phyloP scores from a whole-genome alignment of 1,140 invertebrate species.

The Stegodyphus mimosarum region DNA sequence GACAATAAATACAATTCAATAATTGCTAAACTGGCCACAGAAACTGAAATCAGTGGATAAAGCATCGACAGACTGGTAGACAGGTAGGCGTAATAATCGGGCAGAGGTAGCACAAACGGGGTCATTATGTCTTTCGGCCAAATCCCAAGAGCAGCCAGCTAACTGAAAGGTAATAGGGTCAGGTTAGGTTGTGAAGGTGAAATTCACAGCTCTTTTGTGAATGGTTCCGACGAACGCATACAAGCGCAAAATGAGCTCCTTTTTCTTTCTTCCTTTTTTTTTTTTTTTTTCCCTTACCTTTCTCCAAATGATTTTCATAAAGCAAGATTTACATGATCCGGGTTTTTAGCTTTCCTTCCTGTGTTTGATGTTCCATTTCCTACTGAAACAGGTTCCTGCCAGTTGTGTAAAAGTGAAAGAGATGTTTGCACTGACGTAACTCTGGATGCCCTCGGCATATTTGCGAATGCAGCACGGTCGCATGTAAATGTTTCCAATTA shows the following conservation, averaged over 20 bases:
- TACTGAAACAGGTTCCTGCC: not conserved
- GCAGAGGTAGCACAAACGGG: not conserved
- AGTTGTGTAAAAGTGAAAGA: constrained; percentile 9
- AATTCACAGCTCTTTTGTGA: constrained; percentile 10
- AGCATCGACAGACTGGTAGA: not conserved
- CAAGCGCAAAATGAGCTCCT: too few species aligned
- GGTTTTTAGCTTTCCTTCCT: not conserved
- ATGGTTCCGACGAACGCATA: not conserved
- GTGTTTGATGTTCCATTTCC: constrained; percentile 10
- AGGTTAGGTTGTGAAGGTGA: constrained; percentile 27
- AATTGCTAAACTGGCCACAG: too few species aligned
- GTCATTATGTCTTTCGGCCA: constrained; percentile 41
- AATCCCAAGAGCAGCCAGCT: constrained; percentile 1
- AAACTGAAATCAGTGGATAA: too few species aligned
- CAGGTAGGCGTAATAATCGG: constrained; percentile 33
- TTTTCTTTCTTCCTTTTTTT: too few species aligned
- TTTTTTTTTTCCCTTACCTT: too few species aligned
- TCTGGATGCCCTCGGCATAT: not conserved
- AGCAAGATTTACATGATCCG: not conserved
- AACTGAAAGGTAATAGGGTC: constrained; percentile 29
- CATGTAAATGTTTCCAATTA: too few species aligned
- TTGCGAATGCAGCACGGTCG: not conserved
- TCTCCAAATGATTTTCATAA: not conserved
- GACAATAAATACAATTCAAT: too few species aligned
- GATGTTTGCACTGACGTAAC: not conserved